These are phyloP conservation scores for Iselma pallidipennis DNA, from an alignment of 2,888 invertebrate genomes.

Conservation along the genomic window DNA sequence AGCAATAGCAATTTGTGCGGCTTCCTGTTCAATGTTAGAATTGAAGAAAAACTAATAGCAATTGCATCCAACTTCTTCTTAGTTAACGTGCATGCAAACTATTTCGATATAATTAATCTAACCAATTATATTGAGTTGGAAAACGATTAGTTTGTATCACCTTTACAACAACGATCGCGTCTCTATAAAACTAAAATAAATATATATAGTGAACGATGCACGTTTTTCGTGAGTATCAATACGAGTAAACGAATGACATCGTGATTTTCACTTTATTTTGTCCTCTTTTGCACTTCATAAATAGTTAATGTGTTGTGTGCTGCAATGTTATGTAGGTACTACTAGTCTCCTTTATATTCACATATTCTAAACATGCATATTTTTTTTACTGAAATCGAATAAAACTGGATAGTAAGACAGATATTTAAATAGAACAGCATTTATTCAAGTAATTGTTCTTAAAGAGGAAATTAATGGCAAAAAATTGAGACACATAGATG, in stretches of 20 bases:
- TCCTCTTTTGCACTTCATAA: constrained; percentile 51
- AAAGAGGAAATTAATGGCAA: too few relatives aligned
- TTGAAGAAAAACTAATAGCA: too few relatives aligned
- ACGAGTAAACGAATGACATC: constrained; percentile 48
- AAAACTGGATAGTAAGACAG: too few relatives aligned
- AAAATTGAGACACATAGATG: too few relatives aligned
- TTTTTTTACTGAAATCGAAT: neutral
- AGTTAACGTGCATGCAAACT: constrained; percentile 14
- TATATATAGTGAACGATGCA: constrained; percentile 35
- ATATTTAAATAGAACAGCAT: too few relatives aligned
- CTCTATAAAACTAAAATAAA: neutral
- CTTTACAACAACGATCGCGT: neutral
- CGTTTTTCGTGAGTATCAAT: constrained; percentile 50
- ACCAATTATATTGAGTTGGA: constrained; percentile 19
- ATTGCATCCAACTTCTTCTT: neutral
- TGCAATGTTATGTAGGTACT: constrained; percentile 30
- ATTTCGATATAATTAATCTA: constrained; percentile 20
- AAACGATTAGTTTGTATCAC: constrained; percentile 23
- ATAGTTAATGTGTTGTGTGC: constrained; percentile 48
- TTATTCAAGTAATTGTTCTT: too few relatives aligned
- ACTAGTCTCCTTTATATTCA: neutral
- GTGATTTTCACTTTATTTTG: constrained; percentile 49
- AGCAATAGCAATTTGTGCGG: neutral
- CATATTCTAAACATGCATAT: neutral
- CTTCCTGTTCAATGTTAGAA: neutral